A percentile compares a stretch with the other conserved stretches of the same genome.
Evolutionary conservation across 2,113 vertebrate species (phyloP).

Genomic region (Callorhinus ursinus): DNA sequence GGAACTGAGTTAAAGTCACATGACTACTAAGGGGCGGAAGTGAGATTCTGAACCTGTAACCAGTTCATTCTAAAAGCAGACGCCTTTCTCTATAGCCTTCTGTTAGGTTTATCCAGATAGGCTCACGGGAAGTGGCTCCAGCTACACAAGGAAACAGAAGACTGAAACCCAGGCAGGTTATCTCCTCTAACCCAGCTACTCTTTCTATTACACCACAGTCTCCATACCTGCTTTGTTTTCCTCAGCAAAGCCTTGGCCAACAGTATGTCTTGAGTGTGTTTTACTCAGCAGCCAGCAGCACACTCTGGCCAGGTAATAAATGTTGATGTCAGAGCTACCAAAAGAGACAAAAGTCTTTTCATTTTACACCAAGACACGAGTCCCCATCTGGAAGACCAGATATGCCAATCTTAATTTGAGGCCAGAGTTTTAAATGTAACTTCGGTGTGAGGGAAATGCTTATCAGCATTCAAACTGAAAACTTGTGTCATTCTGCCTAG

Average conservation of each 20-base stretch:
- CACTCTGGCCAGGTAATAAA: constrained; percentile 2
- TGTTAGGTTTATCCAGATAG: neutral
- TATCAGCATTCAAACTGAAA: constrained; percentile 66
- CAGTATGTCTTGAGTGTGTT: neutral
- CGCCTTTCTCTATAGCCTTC: neutral
- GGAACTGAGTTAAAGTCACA: neutral
- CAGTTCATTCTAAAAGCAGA: neutral
- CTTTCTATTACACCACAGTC: neutral
- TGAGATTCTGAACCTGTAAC: neutral
- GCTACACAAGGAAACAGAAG: neutral
- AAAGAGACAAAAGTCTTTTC: constrained; percentile 66
- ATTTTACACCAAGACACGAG: constrained; percentile 59
- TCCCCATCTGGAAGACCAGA: constrained; percentile 64
- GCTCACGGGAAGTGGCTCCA: neutral
- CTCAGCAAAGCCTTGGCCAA: neutral
- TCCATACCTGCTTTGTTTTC: neutral
- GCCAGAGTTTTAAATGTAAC: constrained; percentile 65
- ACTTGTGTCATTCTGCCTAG: constrained; percentile 48
- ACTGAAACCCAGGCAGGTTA: neutral
- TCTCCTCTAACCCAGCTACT: neutral
- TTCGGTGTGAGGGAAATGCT: constrained; percentile 49
- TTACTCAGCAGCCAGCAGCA: neutral
- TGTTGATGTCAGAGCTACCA: constrained; percentile 51
- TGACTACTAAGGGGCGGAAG: neutral
- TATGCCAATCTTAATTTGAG: constrained; percentile 72